Conservation (phyloP, 2,888 invertebrate genomes). For the Patella ulyssiponensis region DNA sequence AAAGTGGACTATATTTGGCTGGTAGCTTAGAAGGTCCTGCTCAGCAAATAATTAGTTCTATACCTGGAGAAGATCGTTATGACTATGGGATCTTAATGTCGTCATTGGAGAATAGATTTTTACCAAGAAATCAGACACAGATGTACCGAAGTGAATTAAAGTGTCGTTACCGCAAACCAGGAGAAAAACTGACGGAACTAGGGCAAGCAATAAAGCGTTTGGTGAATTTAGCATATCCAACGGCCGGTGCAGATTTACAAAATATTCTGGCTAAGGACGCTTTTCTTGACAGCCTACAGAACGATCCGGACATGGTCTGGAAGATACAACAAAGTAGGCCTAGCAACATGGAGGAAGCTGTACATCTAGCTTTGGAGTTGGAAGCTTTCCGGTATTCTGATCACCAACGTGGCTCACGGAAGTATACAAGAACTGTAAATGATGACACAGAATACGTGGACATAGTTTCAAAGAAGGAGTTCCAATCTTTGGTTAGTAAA, state of each 20-base stretch:
- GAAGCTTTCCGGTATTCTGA: neutral
- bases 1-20: too few species aligned
- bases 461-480: too few species aligned
- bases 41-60: too few species aligned
- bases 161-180: neutral
- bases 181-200: neutral
- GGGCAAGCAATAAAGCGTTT: neutral
- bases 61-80: too few species aligned
- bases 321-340: constrained; percentile 11
- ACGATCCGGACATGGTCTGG: constrained; percentile 4
- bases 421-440: neutral
- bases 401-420: neutral
- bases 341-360: constrained; percentile 12
- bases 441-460: too few species aligned
- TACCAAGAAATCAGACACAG: neutral
- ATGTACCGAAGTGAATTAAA: neutral
- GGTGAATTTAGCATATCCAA: constrained; percentile 1
- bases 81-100: too few species aligned
- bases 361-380: constrained; percentile 2
- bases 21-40: too few species aligned
- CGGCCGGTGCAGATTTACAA: neutral
- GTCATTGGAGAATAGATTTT: too few species aligned
- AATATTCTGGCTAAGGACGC: constrained; percentile 10
- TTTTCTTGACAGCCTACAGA: neutral
- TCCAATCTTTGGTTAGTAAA: too few species aligned